Evolutionary conservation across 2,888 invertebrate genomes (phyloP).

Genomic region (Lasius platythorax): DNA sequence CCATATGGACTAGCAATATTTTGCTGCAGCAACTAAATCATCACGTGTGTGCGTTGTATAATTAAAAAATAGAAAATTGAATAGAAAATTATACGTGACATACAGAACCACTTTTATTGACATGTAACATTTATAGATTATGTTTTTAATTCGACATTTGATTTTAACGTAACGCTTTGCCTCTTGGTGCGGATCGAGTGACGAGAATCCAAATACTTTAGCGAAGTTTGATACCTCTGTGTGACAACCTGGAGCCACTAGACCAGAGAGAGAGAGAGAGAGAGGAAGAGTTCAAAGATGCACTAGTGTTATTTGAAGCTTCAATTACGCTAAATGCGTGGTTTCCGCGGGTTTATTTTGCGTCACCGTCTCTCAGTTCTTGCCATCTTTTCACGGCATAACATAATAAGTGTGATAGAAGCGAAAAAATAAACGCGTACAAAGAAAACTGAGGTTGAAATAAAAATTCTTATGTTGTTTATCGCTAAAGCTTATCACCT

Average conservation of each 20-base stretch:
- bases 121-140: conserved; percentile 1
- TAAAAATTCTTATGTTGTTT: not conserved
- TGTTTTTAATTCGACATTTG: conserved; percentile 25
- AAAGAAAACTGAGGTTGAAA: not conserved
- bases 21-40: not conserved
- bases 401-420: not conserved
- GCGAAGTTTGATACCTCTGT: conserved; percentile 35
- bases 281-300: conserved; percentile 2
- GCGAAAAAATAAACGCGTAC: not conserved
- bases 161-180: conserved; percentile 17
- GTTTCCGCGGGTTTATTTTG: conserved; percentile 12
- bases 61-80: not conserved
- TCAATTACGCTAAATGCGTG: conserved; percentile 39
- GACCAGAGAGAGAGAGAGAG: not conserved
- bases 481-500: not conserved
- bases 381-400: not conserved
- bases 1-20: not conserved
- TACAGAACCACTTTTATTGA: not conserved
- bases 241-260: not conserved
- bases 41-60: not conserved
- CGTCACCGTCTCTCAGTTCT: not conserved
- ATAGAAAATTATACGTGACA: not conserved
- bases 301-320: conserved; percentile 37
- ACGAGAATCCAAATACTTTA: conserved; percentile 36
- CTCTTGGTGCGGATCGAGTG: not conserved